Conservation (phyloP, 2,113 vertebrate species). For the Chloropsis hardwickii region DNA sequence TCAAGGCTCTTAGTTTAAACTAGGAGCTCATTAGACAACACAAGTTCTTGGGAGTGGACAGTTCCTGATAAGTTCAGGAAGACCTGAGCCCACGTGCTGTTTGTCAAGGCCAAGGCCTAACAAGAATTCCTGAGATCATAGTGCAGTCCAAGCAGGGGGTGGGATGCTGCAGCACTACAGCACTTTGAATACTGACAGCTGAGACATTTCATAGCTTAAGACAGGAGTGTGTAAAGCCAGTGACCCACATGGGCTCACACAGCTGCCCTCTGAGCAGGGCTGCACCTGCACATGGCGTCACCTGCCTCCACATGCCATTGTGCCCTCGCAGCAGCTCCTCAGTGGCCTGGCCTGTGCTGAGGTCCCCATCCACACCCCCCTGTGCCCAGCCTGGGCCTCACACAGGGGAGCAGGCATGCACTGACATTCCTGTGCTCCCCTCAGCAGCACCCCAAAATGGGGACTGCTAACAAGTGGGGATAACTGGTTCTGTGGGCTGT, state of each 20-base stretch:
- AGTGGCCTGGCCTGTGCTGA: background rate
- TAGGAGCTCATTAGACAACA: background rate
- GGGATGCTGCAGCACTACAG: background rate
- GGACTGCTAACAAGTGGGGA: no score
- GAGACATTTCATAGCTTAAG: background rate
- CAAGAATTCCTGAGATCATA: background rate
- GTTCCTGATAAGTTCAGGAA: background rate
- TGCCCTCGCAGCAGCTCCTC: background rate
- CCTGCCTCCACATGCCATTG: background rate
- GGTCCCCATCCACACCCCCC: background rate
- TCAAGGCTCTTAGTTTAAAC: background rate
- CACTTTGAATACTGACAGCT: background rate
- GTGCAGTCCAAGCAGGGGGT: background rate
- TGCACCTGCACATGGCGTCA: background rate
- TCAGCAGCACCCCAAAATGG: background rate
- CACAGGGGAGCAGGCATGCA: background rate
- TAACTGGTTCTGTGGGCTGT: background rate
- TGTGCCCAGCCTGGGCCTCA: background rate
- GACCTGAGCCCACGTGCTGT: background rate
- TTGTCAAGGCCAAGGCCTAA: background rate
- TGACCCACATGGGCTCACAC: background rate
- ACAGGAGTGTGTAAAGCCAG: background rate
- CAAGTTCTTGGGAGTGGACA: no score
- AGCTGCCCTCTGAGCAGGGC: background rate
- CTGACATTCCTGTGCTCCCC: background rate